Conservation (phyloP, 2,797 vertebrate genomes). For the Eurystomus glaucurus region DNA sequence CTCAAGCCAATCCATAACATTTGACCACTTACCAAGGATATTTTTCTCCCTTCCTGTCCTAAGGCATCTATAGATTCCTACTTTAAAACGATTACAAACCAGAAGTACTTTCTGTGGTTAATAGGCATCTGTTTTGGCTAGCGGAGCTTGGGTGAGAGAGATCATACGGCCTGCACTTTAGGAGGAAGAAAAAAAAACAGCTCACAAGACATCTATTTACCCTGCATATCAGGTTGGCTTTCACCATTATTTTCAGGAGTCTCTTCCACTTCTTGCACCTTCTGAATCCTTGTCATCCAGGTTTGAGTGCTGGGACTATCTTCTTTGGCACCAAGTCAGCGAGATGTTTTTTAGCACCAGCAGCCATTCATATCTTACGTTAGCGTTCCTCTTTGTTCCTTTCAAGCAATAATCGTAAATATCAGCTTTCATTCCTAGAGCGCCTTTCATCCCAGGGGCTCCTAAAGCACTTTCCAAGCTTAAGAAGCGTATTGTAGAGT, state of each 20-base stretch:
- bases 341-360: constrained; percentile 39
- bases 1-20: not conserved
- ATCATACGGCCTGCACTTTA: not conserved
- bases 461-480: constrained; percentile 65
- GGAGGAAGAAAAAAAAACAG: not conserved
- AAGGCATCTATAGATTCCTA: not conserved
- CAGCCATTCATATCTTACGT: constrained; percentile 71
- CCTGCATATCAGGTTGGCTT: not conserved
- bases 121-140: constrained; percentile 4
- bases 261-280: constrained; percentile 26
- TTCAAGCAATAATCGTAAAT: constrained; percentile 75
- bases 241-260: not conserved
- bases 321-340: constrained; percentile 47
- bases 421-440: constrained; percentile 70
- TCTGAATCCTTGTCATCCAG: constrained; percentile 57
- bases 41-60: not conserved
- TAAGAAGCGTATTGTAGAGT: constrained; percentile 55
- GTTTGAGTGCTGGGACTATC: constrained; percentile 39
- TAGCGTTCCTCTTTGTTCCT: constrained; percentile 51
- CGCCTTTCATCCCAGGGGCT: constrained; percentile 59
- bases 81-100: not conserved
- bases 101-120: not conserved
- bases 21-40: not conserved
- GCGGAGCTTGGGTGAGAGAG: not conserved
- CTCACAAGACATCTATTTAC: not conserved